Evolutionary conservation across 2,113 vertebrate species (phyloP).

Genomic region (Zosterops hypoxanthus): DNA sequence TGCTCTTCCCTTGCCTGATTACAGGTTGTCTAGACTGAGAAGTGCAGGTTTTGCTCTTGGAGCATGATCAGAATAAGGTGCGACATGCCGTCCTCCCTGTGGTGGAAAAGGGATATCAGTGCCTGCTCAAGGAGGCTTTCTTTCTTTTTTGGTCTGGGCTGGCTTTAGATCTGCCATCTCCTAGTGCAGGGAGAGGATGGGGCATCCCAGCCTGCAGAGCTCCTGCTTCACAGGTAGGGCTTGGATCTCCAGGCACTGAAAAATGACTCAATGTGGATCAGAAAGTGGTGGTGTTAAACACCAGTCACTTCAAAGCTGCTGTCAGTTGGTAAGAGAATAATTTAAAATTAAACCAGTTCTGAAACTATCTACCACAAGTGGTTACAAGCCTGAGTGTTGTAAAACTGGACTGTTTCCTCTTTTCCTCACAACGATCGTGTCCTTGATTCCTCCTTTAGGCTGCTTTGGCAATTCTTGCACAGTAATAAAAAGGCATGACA

Average conservation of each 20-base stretch:
- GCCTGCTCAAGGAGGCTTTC: background rate
- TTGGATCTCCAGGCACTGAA: background rate
- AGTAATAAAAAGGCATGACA: constrained; percentile 65
- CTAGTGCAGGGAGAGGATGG: accelerated
- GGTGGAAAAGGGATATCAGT: background rate
- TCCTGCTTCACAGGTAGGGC: background rate
- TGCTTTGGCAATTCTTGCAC: constrained; percentile 49
- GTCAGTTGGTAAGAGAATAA: constrained; percentile 25
- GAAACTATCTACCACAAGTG: constrained; percentile 20
- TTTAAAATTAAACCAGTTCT: constrained; percentile 33
- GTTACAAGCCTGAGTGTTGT: constrained; percentile 38
- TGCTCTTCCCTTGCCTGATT: background rate
- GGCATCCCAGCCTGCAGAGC: background rate
- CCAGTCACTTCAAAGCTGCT: background rate
- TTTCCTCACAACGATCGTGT: constrained; percentile 41
- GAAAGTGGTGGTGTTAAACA: background rate
- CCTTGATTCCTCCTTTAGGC: constrained; percentile 63
- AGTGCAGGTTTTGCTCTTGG: constrained; percentile 32
- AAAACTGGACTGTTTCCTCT: constrained; percentile 65
- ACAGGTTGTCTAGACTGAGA: constrained; percentile 51
- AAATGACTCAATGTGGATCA: background rate
- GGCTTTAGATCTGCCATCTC: background rate
- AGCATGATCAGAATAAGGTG: constrained; percentile 9
- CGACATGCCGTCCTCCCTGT: accelerated
- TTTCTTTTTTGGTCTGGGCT: background rate